A percentile compares a stretch with the other conserved stretches of the same genome.
phyloP scores from a whole-genome alignment of 2,113 vertebrate genomes.

The Mastomys natalensis region DNA sequence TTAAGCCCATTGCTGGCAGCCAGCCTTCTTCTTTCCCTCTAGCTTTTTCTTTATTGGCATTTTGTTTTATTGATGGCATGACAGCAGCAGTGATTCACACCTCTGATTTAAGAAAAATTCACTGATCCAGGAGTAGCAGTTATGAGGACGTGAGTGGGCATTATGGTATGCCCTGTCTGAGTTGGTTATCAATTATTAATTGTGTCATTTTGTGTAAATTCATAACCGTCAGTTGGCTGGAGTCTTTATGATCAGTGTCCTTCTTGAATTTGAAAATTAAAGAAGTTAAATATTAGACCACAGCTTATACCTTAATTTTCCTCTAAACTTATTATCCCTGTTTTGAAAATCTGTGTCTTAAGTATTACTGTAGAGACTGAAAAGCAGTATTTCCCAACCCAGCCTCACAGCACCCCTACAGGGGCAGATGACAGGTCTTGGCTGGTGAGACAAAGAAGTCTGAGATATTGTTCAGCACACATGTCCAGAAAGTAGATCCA shows the following conservation, averaged over 20 bases:
- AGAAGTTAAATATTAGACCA: background rate
- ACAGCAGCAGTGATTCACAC: conserved; percentile 75
- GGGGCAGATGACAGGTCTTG: background rate
- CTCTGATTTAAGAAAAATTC: conserved; percentile 40
- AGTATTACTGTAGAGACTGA: background rate
- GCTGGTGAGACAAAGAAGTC: background rate
- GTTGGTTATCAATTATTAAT: conserved; percentile 69
- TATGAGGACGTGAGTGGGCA: conserved; percentile 58
- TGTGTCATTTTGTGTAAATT: conserved; percentile 62
- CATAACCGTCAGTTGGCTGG: conserved; percentile 22
- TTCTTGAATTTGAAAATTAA: conserved; percentile 61
- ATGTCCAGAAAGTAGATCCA: background rate
- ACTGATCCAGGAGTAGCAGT: conserved; percentile 9
- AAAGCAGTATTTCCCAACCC: background rate
- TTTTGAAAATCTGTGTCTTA: background rate
- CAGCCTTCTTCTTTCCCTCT: conserved; percentile 76
- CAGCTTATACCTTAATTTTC: background rate
- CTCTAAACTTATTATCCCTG: background rate
- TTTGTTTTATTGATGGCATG: conserved; percentile 78
- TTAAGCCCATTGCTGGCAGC: background rate
- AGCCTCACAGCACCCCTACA: background rate
- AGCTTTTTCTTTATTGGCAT: conserved; percentile 74
- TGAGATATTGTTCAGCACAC: background rate
- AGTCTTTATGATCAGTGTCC: conserved; percentile 75
- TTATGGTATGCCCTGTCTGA: conserved; percentile 70